Percentiles rank a stretch among this genome's conserved stretches.
phyloP scores from a whole-genome alignment of 2,113 vertebrate species.

The Pelvicachromis taeniatus region DNA sequence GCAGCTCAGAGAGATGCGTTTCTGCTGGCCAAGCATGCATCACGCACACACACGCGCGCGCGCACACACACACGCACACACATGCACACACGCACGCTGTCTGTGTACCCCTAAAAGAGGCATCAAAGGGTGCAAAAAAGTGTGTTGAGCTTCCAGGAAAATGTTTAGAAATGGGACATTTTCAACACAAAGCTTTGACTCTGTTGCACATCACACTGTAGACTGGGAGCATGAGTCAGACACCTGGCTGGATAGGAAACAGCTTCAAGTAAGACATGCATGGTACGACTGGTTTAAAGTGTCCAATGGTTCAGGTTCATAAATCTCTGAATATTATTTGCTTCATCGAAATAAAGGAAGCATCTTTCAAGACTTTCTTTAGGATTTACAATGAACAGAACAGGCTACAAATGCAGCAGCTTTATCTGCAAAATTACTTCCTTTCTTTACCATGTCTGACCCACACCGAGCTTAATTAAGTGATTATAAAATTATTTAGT shows the following conservation, averaged over 20 bases:
- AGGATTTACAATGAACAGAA: neutral
- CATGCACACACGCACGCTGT: neutral
- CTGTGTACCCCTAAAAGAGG: constrained; percentile 22
- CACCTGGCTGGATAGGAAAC: constrained; percentile 14
- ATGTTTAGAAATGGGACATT: constrained; percentile 60
- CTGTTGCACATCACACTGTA: constrained; percentile 25
- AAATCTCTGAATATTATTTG: neutral
- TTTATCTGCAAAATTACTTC: neutral
- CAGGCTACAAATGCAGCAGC: neutral
- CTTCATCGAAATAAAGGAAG: neutral
- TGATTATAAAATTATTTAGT: neutral
- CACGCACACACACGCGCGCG: no score
- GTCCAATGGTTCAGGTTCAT: neutral
- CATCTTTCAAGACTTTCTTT: neutral
- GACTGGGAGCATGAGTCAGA: constrained; percentile 5
- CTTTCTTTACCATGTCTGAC: neutral
- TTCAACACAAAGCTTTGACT: constrained; percentile 50
- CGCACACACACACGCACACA: accelerated
- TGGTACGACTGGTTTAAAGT: neutral
- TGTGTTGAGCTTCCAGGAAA: constrained; percentile 56
- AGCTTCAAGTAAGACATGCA: neutral
- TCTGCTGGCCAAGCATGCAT: constrained; percentile 43
- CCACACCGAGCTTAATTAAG: neutral
- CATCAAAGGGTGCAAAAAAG: constrained; percentile 40
- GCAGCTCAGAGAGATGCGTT: constrained; percentile 39